Percentiles rank a stretch among this genome's conserved stretches.
Conservation (phyloP, 2,888 invertebrate species). For the Epinotia nisella region DNA sequence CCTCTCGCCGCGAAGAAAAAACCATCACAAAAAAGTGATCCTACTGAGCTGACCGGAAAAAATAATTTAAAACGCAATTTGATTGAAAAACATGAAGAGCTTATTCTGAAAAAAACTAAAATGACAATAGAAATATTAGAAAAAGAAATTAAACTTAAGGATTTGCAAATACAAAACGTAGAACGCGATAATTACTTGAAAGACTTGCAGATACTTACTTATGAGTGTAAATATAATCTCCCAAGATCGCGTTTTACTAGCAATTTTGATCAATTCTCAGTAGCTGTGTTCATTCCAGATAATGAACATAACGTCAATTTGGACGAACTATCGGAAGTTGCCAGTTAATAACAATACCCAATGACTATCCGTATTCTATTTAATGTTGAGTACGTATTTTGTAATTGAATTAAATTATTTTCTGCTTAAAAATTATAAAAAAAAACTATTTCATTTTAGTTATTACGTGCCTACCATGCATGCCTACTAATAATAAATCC, state of each 20-base stretch:
- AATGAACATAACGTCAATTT: slow-evolving; percentile 8
- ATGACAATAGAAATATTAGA: slow-evolving; percentile 15
- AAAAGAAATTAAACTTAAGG: slow-evolving; percentile 1
- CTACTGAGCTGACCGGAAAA: slow-evolving; percentile 14
- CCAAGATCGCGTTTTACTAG: slow-evolving; percentile 2
- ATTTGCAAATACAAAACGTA: slow-evolving; percentile 2
- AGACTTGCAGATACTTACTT: background rate
- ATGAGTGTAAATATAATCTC: background rate
- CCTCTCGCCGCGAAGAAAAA: background rate
- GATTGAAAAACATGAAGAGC: background rate
- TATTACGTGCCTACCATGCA: too few relatives aligned
- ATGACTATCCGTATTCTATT: background rate
- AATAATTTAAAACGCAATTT: background rate
- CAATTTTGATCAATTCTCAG: slow-evolving; percentile 3
- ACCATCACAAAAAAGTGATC: slow-evolving; percentile 8
- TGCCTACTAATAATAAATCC: too few relatives aligned
- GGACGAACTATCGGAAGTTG: background rate
- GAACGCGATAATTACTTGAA: slow-evolving; percentile 13
- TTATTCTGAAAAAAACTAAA: slow-evolving; percentile 14
- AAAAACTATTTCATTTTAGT: too few relatives aligned
- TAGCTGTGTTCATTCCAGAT: slow-evolving; percentile 3
- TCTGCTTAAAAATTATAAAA: background rate
- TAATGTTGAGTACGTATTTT: background rate
- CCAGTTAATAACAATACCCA: slow-evolving; percentile 8
- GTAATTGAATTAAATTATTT: slow-evolving; percentile 8